Percentiles rank a stretch among this genome's conserved stretches.
Evolutionary conservation across 2,888 invertebrate species (phyloP).

Genomic region (Embidobia sp.): DNA sequence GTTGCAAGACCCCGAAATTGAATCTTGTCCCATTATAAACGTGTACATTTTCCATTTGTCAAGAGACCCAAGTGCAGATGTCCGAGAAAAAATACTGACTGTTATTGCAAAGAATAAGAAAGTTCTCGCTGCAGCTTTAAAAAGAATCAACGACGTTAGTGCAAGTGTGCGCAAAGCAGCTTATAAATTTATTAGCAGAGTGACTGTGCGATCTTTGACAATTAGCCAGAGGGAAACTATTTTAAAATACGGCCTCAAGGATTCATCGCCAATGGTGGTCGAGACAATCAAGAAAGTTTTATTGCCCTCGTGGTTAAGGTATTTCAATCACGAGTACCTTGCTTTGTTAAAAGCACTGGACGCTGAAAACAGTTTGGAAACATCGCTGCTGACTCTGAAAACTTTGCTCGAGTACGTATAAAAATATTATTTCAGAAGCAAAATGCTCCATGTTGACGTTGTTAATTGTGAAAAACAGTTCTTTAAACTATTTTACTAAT

Average conservation of each 20-base stretch:
- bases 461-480: too few species aligned
- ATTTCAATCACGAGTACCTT: conserved; percentile 87
- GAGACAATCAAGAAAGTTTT: conserved; percentile 82
- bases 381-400: conserved; percentile 83
- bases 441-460: too few species aligned
- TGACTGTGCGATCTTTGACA: conserved; percentile 84
- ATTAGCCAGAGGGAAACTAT: conserved; percentile 86
- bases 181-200: conserved; percentile 82
- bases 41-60: conserved; percentile 88
- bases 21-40: conserved; percentile 88
- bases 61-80: conserved; percentile 89
- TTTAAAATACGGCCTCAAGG: conserved; percentile 85
- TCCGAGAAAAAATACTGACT: conserved; percentile 87
- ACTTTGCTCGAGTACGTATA: conserved; percentile 82
- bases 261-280: conserved; percentile 83
- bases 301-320: conserved; percentile 89
- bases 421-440: too few species aligned
- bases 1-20: conserved; percentile 90
- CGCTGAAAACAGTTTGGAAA: conserved; percentile 87
- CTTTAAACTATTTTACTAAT: too few species aligned
- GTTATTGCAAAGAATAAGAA: conserved; percentile 88
- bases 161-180: conserved; percentile 87
- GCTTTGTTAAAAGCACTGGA: conserved; percentile 88
- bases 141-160: conserved; percentile 89
- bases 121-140: conserved; percentile 87